Percentiles rank a stretch among this genome's conserved stretches.
Evolutionary conservation across 1,140 invertebrate genomes (phyloP).

Genomic region (Panagrolaimus sp.): DNA sequence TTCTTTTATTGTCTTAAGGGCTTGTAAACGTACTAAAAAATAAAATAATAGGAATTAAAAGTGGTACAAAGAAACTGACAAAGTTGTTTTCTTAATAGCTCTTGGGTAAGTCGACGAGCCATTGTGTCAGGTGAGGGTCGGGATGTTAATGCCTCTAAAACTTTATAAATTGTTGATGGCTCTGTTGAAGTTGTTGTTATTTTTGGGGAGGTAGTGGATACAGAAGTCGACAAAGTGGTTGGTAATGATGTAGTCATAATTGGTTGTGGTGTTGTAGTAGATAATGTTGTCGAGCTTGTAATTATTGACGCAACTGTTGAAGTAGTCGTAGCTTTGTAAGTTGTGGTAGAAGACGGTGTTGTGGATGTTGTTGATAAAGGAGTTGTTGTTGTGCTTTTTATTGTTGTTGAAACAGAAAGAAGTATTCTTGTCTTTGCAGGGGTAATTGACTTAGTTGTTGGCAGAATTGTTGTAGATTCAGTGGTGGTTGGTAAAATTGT

Average conservation of each 20-base stretch:
- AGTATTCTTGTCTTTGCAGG: slow-evolving; percentile 82
- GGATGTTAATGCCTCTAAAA: background rate
- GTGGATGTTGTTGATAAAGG: slow-evolving; percentile 73
- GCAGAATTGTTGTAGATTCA: slow-evolving; percentile 93
- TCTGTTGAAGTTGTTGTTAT: slow-evolving; percentile 13
- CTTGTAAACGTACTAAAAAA: slow-evolving; percentile 3
- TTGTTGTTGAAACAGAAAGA: too few species aligned
- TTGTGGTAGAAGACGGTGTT: slow-evolving; percentile 96
- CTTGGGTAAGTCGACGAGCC: background rate
- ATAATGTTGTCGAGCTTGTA: slow-evolving; percentile 61
- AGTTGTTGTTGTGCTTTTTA: slow-evolving; percentile 91
- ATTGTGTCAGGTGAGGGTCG: background rate
- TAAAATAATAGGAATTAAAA: background rate
- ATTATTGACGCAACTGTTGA: slow-evolving; percentile 92
- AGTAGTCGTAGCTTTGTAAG: slow-evolving; percentile 94
- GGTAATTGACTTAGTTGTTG: slow-evolving; percentile 70
- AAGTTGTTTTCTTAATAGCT: slow-evolving; percentile 10
- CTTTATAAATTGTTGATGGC: slow-evolving; percentile 8
- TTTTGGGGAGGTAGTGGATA: background rate
- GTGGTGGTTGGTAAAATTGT: slow-evolving; percentile 87
- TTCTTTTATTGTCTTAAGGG: slow-evolving; percentile 12
- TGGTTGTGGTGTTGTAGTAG: slow-evolving; percentile 13
- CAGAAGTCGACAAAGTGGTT: background rate
- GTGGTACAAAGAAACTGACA: background rate
- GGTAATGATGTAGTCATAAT: background rate